Percentiles rank a stretch among this genome's conserved stretches.
phyloP scores from a whole-genome alignment of 2,113 vertebrate species.

The Hipposideros armiger region DNA sequence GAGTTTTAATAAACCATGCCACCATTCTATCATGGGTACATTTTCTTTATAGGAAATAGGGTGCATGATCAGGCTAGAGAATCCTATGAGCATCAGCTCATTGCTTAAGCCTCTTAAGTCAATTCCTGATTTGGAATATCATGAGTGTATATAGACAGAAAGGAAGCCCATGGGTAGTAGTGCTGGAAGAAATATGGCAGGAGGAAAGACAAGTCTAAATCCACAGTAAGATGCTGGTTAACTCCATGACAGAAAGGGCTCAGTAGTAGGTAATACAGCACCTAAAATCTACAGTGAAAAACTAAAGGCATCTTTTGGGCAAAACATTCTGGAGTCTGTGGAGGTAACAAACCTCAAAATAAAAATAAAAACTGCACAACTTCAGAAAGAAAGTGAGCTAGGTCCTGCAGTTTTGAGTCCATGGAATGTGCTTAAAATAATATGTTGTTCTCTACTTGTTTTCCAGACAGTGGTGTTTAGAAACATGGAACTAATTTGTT shows the following conservation, averaged over 20 bases:
- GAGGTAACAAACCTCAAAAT: not conserved
- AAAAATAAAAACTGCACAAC: not conserved
- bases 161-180: not conserved
- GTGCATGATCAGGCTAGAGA: not conserved
- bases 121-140: not conserved
- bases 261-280: not conserved
- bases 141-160: accelerated
- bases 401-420: not conserved
- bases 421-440: not conserved
- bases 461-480: not conserved
- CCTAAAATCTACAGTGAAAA: not conserved
- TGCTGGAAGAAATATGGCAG: not conserved
- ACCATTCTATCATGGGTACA: not conserved
- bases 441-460: not conserved
- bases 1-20: not conserved
- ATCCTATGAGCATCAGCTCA: not conserved
- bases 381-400: not conserved
- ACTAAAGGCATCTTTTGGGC: not conserved
- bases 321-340: not conserved
- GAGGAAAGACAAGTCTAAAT: not conserved
- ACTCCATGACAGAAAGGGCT: not conserved
- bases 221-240: not conserved
- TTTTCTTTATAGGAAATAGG: not conserved
- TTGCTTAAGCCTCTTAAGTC: not conserved
- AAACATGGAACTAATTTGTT: not conserved